These are phyloP conservation scores for Pasiphila rectangulata DNA, from an alignment of 2,888 invertebrate species.

Conservation along the genomic window DNA sequence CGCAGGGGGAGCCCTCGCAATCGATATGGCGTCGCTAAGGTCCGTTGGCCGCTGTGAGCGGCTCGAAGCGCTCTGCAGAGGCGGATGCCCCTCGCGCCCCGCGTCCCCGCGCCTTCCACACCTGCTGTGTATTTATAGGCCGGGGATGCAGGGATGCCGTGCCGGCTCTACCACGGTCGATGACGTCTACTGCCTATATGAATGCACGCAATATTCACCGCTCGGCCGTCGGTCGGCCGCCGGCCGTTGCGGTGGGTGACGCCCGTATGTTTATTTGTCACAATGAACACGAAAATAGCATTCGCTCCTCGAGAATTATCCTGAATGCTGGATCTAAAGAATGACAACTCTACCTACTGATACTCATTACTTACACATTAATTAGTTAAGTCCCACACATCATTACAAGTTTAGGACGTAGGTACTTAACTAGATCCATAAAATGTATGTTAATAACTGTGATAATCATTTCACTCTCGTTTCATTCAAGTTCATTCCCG, in stretches of 20 bases:
- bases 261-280: slow-evolving; percentile 64
- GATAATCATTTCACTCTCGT: slow-evolving; percentile 67
- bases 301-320: slow-evolving; percentile 46
- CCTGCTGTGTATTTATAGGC: slow-evolving; percentile 79
- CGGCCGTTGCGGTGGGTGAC: slow-evolving; percentile 50
- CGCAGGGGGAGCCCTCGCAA: slow-evolving; percentile 81
- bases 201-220: slow-evolving; percentile 44
- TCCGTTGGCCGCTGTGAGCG: slow-evolving; percentile 79
- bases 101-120: slow-evolving; percentile 65
- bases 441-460: slow-evolving; percentile 41
- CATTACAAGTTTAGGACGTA: too few relatives aligned
- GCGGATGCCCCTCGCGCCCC: slow-evolving; percentile 72
- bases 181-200: slow-evolving; percentile 53
- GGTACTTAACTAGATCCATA: slow-evolving; percentile 25
- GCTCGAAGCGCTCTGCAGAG: slow-evolving; percentile 77
- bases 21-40: slow-evolving; percentile 81
- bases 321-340: slow-evolving; percentile 34
- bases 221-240: slow-evolving; percentile 22
- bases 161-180: slow-evolving; percentile 62
- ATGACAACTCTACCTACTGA: not conserved
- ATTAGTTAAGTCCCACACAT: too few relatives aligned
- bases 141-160: slow-evolving; percentile 76
- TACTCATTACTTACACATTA: too few relatives aligned
- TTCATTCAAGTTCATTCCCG: slow-evolving; percentile 60
- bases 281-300: slow-evolving; percentile 68